Base-by-base conservation (phyloP, 2,797 vertebrate species). In the Microctenopoma lineatum region DNA sequence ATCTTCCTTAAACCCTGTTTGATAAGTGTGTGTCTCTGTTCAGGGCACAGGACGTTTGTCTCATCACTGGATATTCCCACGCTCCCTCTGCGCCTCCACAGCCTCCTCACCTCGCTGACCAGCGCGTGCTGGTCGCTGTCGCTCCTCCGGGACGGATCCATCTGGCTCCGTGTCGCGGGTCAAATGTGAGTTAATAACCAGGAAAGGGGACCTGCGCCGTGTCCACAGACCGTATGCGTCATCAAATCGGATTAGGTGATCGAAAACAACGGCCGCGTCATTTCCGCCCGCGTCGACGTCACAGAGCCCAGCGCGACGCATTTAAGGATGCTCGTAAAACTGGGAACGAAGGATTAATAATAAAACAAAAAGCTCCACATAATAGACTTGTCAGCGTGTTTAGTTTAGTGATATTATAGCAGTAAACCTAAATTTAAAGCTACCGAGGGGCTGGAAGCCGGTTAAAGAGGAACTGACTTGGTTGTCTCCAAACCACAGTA, bases 81-180 rank as follows among this genome's bases (percentile, higher is more conserved):
- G 15, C 41, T 59, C 3, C 27, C 34, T 15, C 66, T 68, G 26
- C 34, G 44, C 68, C 41, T 80, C 0, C 16, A 1, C 48, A 4
- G 59, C 84, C 95, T 97, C 84, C 95, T 97, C 94, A 98, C 97
- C 96, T 98, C 97, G 84, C 84, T 96, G 68, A 96, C 89, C 86
- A 98, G 90, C 58, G 95, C 96, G 90, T 97, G 97, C 96, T 96
- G 97, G 89, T 98, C 97, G 81, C 93, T 95, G 87, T 98, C 97
- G 75, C 89, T 96, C 70, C 96, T 94, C 66, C 90, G 87, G 75
- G 89, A 84, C 39, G 84, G 60, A 64, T 93, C 91, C 97, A 97
- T 97, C 3, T 65, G 59, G 1, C 27, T 42, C 75, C 10, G n/a
- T 4, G 13, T 25, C 2, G 14, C 64, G 2, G 8, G 1, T 4